These are phyloP conservation scores for Seriola dumerili DNA, from an alignment of 2,113 vertebrate species.

Conservation along the genomic window DNA sequence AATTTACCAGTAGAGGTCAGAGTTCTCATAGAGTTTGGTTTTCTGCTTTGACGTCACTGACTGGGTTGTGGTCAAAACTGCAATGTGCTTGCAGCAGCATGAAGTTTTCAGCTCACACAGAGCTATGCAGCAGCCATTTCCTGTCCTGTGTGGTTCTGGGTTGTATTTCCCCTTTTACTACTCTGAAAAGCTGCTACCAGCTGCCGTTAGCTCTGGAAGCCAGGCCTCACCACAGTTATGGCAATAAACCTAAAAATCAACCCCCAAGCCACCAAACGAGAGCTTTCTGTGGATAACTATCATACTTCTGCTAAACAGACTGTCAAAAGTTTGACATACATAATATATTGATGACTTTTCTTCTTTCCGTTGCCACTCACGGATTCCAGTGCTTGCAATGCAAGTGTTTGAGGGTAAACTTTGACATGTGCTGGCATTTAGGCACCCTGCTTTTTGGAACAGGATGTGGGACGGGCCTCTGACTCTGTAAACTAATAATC, in stretches of 20 bases:
- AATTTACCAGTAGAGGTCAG: constrained; percentile 66
- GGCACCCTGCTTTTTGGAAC: constrained; percentile 28
- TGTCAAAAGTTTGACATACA: background rate
- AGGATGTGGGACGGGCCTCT: constrained; percentile 56
- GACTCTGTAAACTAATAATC: constrained; percentile 47
- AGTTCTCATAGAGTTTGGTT: constrained; percentile 13
- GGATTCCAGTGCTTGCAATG: constrained; percentile 1
- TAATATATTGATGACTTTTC: background rate
- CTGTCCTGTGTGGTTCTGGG: constrained; percentile 49
- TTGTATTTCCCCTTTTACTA: constrained; percentile 52
- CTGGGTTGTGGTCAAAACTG: constrained; percentile 31
- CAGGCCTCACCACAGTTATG: background rate
- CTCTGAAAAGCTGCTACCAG: constrained; percentile 27
- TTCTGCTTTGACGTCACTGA: constrained; percentile 13
- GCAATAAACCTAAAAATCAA: background rate
- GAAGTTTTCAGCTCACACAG: constrained; percentile 50
- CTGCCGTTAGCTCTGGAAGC: background rate
- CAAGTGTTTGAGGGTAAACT: background rate
- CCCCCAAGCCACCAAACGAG: background rate
- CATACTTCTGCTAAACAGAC: background rate
- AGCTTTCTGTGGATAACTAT: background rate
- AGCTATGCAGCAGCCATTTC: constrained; percentile 70
- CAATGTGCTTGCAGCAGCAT: constrained; percentile 59
- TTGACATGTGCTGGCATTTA: constrained; percentile 24
- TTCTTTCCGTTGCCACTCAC: background rate